Conservation (phyloP, 2,113 vertebrate species). For the Lasiurus borealis region DNA sequence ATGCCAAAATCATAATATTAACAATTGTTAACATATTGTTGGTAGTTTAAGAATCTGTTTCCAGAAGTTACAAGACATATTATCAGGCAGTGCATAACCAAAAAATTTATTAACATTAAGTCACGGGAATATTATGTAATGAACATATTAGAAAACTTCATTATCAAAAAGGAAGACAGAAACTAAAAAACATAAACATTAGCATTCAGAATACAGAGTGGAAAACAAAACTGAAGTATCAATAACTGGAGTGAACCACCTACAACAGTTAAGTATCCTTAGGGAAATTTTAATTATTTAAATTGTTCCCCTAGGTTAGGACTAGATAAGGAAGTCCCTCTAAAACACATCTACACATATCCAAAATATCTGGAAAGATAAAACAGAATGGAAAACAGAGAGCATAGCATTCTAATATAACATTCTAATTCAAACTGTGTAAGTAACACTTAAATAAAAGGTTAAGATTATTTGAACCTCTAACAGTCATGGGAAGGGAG, state of each 20-base stretch:
- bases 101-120: background rate
- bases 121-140: background rate
- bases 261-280: background rate
- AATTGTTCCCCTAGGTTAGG: background rate
- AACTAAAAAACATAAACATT: background rate
- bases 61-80: background rate
- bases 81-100: background rate
- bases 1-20: background rate
- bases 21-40: background rate
- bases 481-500: background rate
- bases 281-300: background rate
- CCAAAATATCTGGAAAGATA: background rate
- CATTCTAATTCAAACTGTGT: background rate
- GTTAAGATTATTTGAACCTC: background rate
- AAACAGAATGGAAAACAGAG: background rate
- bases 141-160: background rate
- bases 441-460: background rate
- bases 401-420: background rate
- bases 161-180: background rate
- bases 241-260: background rate
- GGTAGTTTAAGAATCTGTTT: background rate
- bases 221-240: constrained; percentile 29
- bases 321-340: background rate
- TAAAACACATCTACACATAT: background rate
- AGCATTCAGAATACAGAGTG: background rate